Conservation (phyloP, 2,888 invertebrate genomes). For the Erebia epiphron region DNA sequence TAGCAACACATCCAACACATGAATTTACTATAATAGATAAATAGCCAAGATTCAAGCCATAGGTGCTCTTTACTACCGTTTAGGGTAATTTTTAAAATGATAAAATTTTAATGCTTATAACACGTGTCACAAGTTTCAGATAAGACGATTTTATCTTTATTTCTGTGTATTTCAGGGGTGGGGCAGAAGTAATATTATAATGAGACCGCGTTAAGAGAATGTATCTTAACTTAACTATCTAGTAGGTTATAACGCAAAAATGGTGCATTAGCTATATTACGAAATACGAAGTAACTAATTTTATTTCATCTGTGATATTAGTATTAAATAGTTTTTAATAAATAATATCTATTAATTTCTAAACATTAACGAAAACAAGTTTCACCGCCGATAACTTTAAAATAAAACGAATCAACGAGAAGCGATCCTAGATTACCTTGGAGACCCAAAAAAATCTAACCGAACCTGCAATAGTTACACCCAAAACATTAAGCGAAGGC, state of each 20-base stretch:
- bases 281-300: no score
- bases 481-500: slow-evolving; percentile 71
- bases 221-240: no score
- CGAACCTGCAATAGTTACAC: slow-evolving; percentile 71
- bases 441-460: slow-evolving; percentile 58
- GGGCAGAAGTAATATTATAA: not conserved
- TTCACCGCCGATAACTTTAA: not conserved
- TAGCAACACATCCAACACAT: slow-evolving; percentile 38
- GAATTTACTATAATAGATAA: slow-evolving; percentile 55
- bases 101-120: slow-evolving; percentile 51
- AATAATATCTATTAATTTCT: not conserved
- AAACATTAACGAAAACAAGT: not conserved
- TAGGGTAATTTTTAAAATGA: slow-evolving; percentile 50
- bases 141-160: slow-evolving; percentile 27
- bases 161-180: slow-evolving; percentile 9
- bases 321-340: not conserved
- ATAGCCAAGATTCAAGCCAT: slow-evolving; percentile 60
- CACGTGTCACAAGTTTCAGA: slow-evolving; percentile 54
- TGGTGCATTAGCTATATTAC: no score
- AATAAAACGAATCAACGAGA: slow-evolving; percentile 35
- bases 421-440: slow-evolving; percentile 64
- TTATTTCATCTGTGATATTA: no score
- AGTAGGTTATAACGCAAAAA: no score
- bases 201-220: no score
- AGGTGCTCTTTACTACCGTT: slow-evolving; percentile 70